phyloP scores from a whole-genome alignment of 2,888 invertebrate species.

The Stenodema calcarata region DNA sequence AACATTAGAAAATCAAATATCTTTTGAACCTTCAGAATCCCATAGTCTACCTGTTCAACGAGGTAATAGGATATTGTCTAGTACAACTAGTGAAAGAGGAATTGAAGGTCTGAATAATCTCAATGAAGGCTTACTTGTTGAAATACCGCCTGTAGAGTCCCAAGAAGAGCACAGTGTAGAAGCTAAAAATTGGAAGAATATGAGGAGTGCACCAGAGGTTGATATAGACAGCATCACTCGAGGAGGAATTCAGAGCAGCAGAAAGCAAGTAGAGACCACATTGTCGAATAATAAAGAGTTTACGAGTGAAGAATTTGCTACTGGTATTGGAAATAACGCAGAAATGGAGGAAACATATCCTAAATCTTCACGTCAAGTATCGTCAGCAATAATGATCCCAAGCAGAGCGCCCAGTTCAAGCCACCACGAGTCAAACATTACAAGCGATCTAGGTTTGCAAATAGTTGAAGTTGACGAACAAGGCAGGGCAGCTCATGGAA shows the following conservation, averaged over 20 bases:
- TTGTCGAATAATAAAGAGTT: background rate
- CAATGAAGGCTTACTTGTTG: background rate
- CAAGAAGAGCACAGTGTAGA: background rate
- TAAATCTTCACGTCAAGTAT: background rate
- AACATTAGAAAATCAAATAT: background rate
- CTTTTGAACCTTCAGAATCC: background rate
- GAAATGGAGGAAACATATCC: background rate
- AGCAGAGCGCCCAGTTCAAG: background rate
- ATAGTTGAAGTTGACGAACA: background rate
- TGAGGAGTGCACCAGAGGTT: background rate
- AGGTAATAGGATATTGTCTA: too few species aligned
- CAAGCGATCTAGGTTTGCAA: background rate
- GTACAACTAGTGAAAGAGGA: background rate
- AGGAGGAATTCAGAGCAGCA: background rate
- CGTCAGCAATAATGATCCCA: background rate
- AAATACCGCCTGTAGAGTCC: background rate
- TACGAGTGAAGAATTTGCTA: background rate
- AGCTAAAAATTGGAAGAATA: background rate
- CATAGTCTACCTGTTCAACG: background rate
- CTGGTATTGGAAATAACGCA: background rate
- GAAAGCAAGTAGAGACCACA: background rate
- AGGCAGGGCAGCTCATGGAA: background rate
- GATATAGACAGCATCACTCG: background rate
- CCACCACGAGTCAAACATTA: background rate
- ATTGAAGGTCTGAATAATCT: background rate